Evolutionary conservation across 2,888 invertebrate genomes (phyloP).

Genomic region (Gnatocerus cornutus): DNA sequence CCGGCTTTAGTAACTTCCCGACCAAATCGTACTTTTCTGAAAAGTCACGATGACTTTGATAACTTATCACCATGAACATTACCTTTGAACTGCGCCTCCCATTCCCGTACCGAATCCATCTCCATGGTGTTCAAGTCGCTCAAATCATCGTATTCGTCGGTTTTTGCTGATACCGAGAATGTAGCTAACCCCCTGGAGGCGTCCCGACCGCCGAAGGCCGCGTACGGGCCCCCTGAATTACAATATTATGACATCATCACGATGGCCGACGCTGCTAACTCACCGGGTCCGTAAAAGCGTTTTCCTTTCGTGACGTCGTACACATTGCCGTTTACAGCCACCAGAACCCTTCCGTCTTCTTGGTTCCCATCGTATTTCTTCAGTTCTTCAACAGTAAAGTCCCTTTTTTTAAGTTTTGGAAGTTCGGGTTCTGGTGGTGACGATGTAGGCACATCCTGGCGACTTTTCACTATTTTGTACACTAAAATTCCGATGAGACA

Average conservation of each 20-base stretch:
- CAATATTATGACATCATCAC: conserved; percentile 45
- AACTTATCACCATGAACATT: conserved; percentile 51
- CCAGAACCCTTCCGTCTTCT: conserved; percentile 89
- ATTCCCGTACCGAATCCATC: conserved; percentile 96
- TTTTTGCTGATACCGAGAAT: conserved; percentile 87
- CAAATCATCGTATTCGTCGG: conserved; percentile 91
- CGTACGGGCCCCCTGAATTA: conserved; percentile 92
- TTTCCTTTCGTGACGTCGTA: conserved; percentile 95
- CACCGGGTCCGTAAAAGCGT: conserved; percentile 96
- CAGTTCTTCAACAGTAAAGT: conserved; percentile 92
- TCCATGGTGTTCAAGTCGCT: conserved; percentile 94
- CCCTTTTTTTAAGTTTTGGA: conserved; percentile 89
- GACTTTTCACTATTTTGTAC: conserved; percentile 82
- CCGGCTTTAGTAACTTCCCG: conserved; percentile 91
- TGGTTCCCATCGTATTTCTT: conserved; percentile 90
- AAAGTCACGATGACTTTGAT: conserved; percentile 44
- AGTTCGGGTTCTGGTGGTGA: conserved; percentile 75
- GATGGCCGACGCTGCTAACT: conserved; percentile 53
- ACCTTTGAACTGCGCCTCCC: conserved; percentile 99
- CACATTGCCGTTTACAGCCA: conserved; percentile 95
- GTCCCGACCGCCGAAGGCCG: conserved; percentile 95
- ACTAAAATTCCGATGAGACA: conserved; percentile 80
- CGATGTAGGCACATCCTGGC: conserved; percentile 68
- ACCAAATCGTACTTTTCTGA: conserved; percentile 95
- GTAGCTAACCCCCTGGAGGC: conserved; percentile 96